Conservation (phyloP, 2,113 vertebrate genomes). For the Melanotaenia duboulayi region DNA sequence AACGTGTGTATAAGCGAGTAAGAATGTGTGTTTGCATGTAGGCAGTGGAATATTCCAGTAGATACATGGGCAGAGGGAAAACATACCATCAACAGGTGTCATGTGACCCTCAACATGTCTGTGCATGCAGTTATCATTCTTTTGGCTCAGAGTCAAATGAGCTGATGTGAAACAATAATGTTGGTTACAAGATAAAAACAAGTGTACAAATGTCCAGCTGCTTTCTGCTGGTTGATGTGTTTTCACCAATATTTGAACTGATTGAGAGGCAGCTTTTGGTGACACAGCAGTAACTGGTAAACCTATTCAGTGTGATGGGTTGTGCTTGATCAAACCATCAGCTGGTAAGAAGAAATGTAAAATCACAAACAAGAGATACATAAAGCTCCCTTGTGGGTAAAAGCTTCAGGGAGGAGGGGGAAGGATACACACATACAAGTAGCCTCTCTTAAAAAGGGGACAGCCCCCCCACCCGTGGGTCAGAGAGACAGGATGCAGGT, state of each 20-base stretch:
- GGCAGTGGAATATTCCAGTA: constrained; percentile 62
- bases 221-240: not conserved
- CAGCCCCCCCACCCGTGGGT: constrained; percentile 14
- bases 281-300: not conserved
- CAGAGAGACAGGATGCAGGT: constrained; percentile 44
- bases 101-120: constrained; percentile 13
- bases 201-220: not conserved
- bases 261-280: constrained; percentile 4
- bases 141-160: not conserved
- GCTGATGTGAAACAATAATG: constrained; percentile 16
- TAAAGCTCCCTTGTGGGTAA: constrained; percentile 14
- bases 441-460: constrained; percentile 1
- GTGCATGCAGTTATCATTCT: constrained; percentile 5
- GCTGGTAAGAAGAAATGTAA: not conserved
- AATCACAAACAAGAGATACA: not conserved
- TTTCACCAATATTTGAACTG: not conserved
- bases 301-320: not conserved
- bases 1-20: constrained; percentile 5
- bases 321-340: not conserved
- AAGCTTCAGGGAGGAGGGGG: constrained; percentile 6
- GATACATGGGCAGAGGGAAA: constrained; percentile 14
- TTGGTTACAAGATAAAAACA: constrained; percentile 15
- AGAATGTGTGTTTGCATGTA: not conserved
- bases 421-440: not conserved
- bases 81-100: not conserved